Conservation (phyloP, 2,797 vertebrate genomes). For the Epinephelus awoara region DNA sequence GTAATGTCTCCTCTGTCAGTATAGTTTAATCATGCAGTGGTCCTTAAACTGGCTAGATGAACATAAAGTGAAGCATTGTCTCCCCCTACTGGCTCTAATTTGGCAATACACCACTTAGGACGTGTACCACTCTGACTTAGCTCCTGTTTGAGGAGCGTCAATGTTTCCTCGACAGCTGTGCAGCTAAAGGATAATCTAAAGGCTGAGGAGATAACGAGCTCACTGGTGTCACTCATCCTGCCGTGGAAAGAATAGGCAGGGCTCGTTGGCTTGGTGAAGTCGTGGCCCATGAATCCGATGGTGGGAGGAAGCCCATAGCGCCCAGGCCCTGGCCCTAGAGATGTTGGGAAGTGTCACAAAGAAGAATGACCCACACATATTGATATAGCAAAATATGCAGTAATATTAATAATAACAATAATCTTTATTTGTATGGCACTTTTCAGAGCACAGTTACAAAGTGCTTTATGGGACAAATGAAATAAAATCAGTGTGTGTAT, state of each 20-base stretch:
- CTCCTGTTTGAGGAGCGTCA: not conserved
- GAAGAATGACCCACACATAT: not conserved
- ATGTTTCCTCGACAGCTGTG: not conserved
- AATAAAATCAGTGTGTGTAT: too few species aligned
- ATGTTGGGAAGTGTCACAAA: not conserved
- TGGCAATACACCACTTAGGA: constrained; percentile 32
- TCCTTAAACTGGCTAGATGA: not conserved
- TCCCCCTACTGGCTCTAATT: constrained; percentile 61
- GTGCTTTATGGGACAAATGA: not conserved
- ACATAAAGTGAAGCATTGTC: constrained; percentile 6
- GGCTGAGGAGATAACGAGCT: constrained; percentile 41
- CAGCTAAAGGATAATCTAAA: not conserved
- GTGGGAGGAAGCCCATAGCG: constrained; percentile 88
- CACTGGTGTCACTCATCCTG: constrained; percentile 84
- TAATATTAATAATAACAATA: too few species aligned
- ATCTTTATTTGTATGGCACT: too few species aligned
- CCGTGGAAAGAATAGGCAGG: constrained; percentile 88
- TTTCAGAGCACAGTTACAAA: too few species aligned
- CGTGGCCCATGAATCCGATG: constrained; percentile 87
- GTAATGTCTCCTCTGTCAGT: not conserved
- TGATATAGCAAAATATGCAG: not conserved
- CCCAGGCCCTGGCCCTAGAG: constrained; percentile 88
- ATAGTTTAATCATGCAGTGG: not conserved
- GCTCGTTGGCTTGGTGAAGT: constrained; percentile 85
- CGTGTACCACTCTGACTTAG: not conserved